Base-by-base conservation (phyloP, 2,888 invertebrate species). In the Eurois occulta region DNA sequence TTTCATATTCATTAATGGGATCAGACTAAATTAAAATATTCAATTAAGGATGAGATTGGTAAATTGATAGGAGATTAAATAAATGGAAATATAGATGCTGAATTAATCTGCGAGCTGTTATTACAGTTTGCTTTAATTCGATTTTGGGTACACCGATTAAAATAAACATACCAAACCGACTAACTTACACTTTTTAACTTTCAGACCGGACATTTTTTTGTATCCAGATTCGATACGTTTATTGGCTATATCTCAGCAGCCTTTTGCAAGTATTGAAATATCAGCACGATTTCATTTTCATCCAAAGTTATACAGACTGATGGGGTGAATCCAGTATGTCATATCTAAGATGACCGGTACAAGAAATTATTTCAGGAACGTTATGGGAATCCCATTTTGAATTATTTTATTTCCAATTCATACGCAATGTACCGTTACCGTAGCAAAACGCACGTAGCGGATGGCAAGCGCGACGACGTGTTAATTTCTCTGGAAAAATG, bases 1-100 rank as follows among this genome's bases (percentile, higher is more conserved):
- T 79, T 67, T 69, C 48, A 43, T n/a, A 58, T 21, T 76, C 73
- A 86, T 84, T 86, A 86, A 86, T 73, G 72, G 75, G 64, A 41
- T 18, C 24, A 41, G 18, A 75, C 28, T 78, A 71, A 70, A 84
- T 86, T 73, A 80, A 79, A 78, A 55, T 81, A 77, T 75, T 41
- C 38, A 81, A 78, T 84, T 70, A 72, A 62, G 69, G 68, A 72
- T 68, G 60, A 55, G 11, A 18, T 67, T 52, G 69, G 41, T 24
- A 32, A 68, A 69, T 66, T 66, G 52, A 48, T 81, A 58, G 35
- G 55, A 24, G n/a, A 41, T 35, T 38, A 41, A 48, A 71, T 77
- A 2, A 81, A 64, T 58, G 8, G 32, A 71, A 11, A 10, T 68
- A 5, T 41, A 5, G 5, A 52, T 41, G 38, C 46, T 24, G 28